These are phyloP conservation scores for Steatornis caripensis DNA, from an alignment of 2,113 vertebrate genomes.

Conservation along the genomic window DNA sequence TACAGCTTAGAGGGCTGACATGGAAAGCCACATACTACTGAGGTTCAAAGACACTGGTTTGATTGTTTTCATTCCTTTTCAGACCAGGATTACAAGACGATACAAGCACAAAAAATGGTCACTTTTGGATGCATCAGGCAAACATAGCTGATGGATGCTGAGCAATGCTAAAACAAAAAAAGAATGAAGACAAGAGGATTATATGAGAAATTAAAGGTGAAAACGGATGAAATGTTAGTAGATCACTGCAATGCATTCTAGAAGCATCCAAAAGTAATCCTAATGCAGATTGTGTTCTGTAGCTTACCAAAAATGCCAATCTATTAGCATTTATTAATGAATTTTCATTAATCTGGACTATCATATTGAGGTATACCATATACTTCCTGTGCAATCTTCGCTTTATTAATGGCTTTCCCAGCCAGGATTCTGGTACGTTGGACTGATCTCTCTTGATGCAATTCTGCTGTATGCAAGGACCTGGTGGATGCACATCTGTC, in stretches of 20 bases:
- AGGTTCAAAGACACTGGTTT: not conserved
- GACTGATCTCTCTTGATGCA: not conserved
- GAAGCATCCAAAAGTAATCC: not conserved
- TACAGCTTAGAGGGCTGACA: not conserved
- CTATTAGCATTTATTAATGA: not conserved
- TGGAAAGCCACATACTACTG: not conserved
- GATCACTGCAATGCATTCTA: not conserved
- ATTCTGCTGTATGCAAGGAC: not conserved
- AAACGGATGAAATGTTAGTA: not conserved
- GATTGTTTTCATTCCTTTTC: not conserved
- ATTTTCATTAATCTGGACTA: not conserved
- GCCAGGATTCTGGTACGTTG: not conserved
- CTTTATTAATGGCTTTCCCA: not conserved
- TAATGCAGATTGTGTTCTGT: not conserved
- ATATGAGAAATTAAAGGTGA: not conserved
- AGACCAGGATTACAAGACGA: not conserved
- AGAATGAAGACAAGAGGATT: not conserved
- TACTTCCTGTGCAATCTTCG: not conserved
- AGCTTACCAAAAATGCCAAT: not conserved
- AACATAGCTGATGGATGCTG: not conserved
- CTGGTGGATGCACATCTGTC: not conserved
- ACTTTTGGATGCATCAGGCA: not conserved
- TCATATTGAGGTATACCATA: rapidly evolving
- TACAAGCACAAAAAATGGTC: not conserved
- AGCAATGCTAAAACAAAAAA: not conserved